phyloP scores from a whole-genome alignment of 2,888 invertebrate genomes.

The Cerastoderma edule region DNA sequence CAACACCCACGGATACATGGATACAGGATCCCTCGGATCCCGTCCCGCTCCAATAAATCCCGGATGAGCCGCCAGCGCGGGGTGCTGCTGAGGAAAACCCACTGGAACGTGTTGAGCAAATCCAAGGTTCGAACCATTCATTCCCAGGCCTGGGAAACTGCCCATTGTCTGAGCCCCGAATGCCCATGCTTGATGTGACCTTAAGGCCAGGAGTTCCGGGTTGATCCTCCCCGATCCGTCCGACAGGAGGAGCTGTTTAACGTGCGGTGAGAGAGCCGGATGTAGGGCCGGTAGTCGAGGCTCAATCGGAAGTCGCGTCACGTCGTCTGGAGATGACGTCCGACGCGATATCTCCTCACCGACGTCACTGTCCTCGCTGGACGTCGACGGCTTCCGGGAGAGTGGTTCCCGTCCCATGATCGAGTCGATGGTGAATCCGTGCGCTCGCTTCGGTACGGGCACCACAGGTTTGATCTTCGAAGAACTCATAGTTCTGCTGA shows the following conservation, averaged over 20 bases:
- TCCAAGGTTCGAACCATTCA: constrained; percentile 27
- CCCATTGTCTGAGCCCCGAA: constrained; percentile 37
- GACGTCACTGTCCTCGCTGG: constrained; percentile 53
- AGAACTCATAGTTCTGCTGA: no score
- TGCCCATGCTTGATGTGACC: constrained; percentile 48
- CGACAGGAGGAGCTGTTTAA: constrained; percentile 49
- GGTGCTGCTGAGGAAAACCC: constrained; percentile 29
- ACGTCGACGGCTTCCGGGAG: constrained; percentile 19
- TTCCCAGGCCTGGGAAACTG: constrained; percentile 29
- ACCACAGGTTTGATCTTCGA: constrained; percentile 42
- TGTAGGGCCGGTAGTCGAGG: constrained; percentile 53
- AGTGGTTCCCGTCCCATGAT: constrained; percentile 44
- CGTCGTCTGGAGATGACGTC: constrained; percentile 26
- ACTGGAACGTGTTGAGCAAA: background rate
- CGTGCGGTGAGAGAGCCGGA: constrained; percentile 50
- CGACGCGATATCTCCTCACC: constrained; percentile 15
- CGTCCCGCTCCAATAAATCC: constrained; percentile 30
- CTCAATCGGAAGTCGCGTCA: constrained; percentile 11
- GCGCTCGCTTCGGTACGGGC: constrained; percentile 47
- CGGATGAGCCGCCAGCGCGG: constrained; percentile 35
- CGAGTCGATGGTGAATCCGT: constrained; percentile 58
- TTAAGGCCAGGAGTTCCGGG: constrained; percentile 35
- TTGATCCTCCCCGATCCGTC: constrained; percentile 21
- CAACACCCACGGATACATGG: constrained; percentile 57
- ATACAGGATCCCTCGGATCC: constrained; percentile 36